Base-by-base conservation (phyloP, 2,888 invertebrate species). In the Adelphocoris suturalis region DNA sequence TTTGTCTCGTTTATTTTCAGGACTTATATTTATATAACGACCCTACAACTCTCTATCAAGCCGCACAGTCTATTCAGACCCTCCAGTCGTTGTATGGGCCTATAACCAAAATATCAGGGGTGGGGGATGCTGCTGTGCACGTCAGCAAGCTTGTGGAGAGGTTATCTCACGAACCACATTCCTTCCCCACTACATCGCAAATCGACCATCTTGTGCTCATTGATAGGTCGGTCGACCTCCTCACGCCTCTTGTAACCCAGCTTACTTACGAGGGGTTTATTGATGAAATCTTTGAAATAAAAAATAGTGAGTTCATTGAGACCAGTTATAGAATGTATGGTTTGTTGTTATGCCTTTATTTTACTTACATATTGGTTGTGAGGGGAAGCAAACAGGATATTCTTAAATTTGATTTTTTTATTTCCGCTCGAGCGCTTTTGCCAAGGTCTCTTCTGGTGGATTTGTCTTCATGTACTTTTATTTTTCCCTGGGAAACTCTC, bases 261-360 rank as follows among this genome's bases (percentile, higher is more conserved):
- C 95, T 99, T 55, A 99, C 99, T 0, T 99, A 99, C 92, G 99
- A 99, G 93, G 99, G 99, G 3, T 95, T 99, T 11, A 97, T 99
- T 91, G 99, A 99, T 94, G 99, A 99, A 93, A 95, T 98, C 90
- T 99, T 96, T 94, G 97, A 97, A 55, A 97, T 99, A 90, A 96
- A 96, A 92, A 96, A 95, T 92, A 96, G 95, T 95, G 92, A 93
- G 93, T 93, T 76, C 37, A 37, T 37, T 7, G 4, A 2, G 16
- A 57, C 57, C 57, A 7, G 16, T 57, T 52, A 37, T 37, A 37
- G 37, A 37, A 37, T 37, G 7, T 37, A 37, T n/a, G n/a, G n/a
- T n/a, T n/a, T n/a, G n/a, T n/a, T n/a, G n/a, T n/a, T n/a, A n/a
- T n/a, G n/a, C n/a, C n/a, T n/a, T n/a, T n/a, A n/a, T n/a, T n/a